Conservation (phyloP, 1,140 invertebrate species). For the Melanaphis sacchari region DNA sequence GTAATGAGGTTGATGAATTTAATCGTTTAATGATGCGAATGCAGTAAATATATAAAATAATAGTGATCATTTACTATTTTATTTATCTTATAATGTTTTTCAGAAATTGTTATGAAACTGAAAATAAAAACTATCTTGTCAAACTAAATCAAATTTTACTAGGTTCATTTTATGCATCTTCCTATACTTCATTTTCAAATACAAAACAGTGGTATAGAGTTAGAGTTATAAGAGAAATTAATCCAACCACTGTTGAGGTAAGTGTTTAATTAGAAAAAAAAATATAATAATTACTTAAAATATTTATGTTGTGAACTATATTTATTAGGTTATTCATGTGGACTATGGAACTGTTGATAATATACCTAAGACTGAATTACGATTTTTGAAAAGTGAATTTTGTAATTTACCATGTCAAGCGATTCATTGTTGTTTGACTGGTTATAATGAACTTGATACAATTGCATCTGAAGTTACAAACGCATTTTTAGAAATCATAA, state of each 20-base stretch:
- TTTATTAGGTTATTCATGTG: slow-evolving; percentile 36
- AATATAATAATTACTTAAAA: neutral
- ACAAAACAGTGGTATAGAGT: slow-evolving; percentile 12
- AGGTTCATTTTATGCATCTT: neutral
- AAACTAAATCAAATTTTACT: neutral
- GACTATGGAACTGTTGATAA: slow-evolving; percentile 25
- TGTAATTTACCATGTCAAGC: slow-evolving; percentile 31
- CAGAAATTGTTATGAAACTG: neutral
- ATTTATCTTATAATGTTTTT: neutral
- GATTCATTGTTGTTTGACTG: slow-evolving; percentile 36
- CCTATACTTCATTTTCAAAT: neutral
- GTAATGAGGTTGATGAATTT: neutral
- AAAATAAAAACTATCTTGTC: neutral
- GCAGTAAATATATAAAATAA: slow-evolving; percentile 32
- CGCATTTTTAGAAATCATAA: neutral
- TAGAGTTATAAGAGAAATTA: slow-evolving; percentile 21
- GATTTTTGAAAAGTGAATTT: neutral
- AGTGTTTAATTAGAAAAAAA: neutral
- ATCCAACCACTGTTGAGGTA: slow-evolving; percentile 29
- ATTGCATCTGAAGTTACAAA: neutral
- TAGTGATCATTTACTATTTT: neutral
- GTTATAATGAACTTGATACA: slow-evolving; percentile 11
- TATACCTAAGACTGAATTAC: slow-evolving; percentile 21
- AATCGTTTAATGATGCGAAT: neutral
- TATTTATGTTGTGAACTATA: neutral